Conservation (phyloP, 2,888 invertebrate genomes). For the Acanthopleura granulata region DNA sequence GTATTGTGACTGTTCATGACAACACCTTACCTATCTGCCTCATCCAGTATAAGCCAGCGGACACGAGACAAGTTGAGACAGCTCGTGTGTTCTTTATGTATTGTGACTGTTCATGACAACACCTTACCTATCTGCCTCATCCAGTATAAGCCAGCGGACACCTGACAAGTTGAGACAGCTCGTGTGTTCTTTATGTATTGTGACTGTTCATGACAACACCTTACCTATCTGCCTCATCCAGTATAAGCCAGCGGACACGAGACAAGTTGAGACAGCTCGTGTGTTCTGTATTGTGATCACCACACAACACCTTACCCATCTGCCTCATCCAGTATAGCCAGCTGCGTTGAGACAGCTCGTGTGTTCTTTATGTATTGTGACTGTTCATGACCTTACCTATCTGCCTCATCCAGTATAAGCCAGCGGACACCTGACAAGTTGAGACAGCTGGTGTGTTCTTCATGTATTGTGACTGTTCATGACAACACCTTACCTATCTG, state of each 20-base stretch:
- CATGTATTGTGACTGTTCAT: constrained; percentile 72
- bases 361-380: neutral
- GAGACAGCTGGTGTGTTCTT: constrained; percentile 84
- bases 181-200: constrained; percentile 83
- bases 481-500: constrained; percentile 76
- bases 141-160: constrained; percentile 85
- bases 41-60: constrained; percentile 88
- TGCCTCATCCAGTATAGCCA: no score
- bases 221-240: constrained; percentile 92
- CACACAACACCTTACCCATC: no score
- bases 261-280: constrained; percentile 83
- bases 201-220: no score
- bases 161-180: constrained; percentile 80
- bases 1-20: constrained; percentile 63
- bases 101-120: neutral
- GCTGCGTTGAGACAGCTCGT: no score
- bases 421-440: constrained; percentile 81
- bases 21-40: constrained; percentile 81
- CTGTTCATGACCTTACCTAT: constrained; percentile 72
- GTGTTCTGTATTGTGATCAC: constrained; percentile 75
- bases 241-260: constrained; percentile 82
- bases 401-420: constrained; percentile 93
- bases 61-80: constrained; percentile 81
- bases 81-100: constrained; percentile 84
- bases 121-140: constrained; percentile 86